phyloP scores from a whole-genome alignment of 2,888 invertebrate species.

The Pachycephus smyrnensis region DNA sequence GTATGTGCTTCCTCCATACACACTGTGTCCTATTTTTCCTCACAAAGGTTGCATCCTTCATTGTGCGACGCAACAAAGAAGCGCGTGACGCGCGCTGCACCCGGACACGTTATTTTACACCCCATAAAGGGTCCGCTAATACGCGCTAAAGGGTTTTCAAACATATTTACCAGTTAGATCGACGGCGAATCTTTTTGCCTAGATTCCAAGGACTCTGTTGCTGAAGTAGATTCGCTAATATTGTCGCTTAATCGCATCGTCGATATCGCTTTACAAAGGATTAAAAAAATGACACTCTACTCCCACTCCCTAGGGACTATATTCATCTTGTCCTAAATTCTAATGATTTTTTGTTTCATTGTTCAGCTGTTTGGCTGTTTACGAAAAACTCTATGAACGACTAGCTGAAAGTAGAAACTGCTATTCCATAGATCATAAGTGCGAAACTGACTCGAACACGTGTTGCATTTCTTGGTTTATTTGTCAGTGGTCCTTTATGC shows the following conservation, averaged over 20 bases:
- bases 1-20: constrained; percentile 25
- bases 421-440: not conserved
- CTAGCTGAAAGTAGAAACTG: not conserved
- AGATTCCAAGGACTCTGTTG: constrained; percentile 4
- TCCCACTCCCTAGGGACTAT: not conserved
- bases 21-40: constrained; percentile 45
- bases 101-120: constrained; percentile 29
- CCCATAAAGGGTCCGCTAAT: constrained; percentile 37
- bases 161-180: constrained; percentile 11
- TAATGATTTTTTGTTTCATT: not conserved
- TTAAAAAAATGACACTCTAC: not conserved
- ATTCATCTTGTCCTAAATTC: not conserved
- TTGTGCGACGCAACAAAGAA: constrained; percentile 46
- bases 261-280: not conserved
- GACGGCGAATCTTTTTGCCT: constrained; percentile 15
- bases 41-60: constrained; percentile 48
- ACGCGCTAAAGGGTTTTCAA: constrained; percentile 21
- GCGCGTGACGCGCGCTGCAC: constrained; percentile 28
- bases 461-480: not conserved
- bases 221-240: constrained; percentile 22
- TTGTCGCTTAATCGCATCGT: constrained; percentile 21
- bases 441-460: not conserved
- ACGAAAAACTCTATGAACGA: too few relatives aligned
- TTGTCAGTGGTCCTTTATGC: not conserved
- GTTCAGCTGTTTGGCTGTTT: not conserved